These are phyloP conservation scores for Mylabris sibirica DNA, from an alignment of 2,888 invertebrate species.

Conservation along the genomic window DNA sequence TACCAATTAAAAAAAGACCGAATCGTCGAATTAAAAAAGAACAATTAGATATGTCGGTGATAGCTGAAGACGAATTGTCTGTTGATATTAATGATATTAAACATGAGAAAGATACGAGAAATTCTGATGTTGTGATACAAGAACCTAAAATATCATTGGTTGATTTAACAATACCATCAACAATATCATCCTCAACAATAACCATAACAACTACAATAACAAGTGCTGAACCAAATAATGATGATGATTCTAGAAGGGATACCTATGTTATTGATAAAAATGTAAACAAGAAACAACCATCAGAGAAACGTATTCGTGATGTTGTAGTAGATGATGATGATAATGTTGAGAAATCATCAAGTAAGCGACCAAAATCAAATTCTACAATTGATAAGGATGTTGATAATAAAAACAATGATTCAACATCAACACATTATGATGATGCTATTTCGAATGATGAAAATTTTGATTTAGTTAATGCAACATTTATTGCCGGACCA, in stretches of 20 bases:
- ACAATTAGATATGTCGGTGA: neutral
- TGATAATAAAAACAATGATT: constrained; percentile 27
- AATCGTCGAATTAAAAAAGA: constrained; percentile 31
- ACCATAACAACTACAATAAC: neutral
- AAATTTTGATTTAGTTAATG: constrained; percentile 31
- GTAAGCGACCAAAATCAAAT: constrained; percentile 39
- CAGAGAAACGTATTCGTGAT: constrained; percentile 18
- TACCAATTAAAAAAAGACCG: constrained; percentile 43
- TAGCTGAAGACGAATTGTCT: constrained; percentile 16
- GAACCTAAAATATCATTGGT: constrained; percentile 25
- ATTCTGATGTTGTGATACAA: constrained; percentile 50
- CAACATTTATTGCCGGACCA: constrained; percentile 20
- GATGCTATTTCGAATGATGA: constrained; percentile 56
- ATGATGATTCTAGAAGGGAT: constrained; percentile 19
- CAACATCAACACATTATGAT: constrained; percentile 58
- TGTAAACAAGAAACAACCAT: constrained; percentile 25
- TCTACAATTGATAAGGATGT: constrained; percentile 15
- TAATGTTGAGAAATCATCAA: constrained; percentile 24
- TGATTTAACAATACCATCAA: constrained; percentile 27
- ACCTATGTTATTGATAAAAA: constrained; percentile 26
- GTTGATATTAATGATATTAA: constrained; percentile 16
- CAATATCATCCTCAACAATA: constrained; percentile 12
- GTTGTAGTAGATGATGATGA: constrained; percentile 9
- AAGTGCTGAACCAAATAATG: neutral
- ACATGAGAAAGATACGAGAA: constrained; percentile 23